Base-by-base conservation (phyloP, 2,113 vertebrate genomes). In the Podarcis cretensis region DNA sequence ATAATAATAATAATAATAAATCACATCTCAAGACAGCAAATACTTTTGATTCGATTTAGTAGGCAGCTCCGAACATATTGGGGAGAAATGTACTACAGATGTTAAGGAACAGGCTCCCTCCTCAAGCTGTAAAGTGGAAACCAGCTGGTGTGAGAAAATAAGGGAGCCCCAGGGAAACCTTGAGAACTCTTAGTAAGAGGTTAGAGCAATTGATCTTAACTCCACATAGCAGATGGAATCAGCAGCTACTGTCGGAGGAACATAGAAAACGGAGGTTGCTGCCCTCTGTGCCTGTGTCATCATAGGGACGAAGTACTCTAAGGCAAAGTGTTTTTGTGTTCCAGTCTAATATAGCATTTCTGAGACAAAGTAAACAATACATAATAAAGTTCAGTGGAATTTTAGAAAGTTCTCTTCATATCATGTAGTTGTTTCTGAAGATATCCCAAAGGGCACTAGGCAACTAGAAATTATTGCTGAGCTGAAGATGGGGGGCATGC, bases 191-290 rank as follows among this genome's bases (percentile, higher is more conserved):
- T 86, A 9, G 35, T 76, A 40, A 25, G 84, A 85, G 84, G 54
- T 76, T 66, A 77, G 84, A 86, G 77, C 74, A 77, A 77, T 66
- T 86, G 84, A 86, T 86, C 74, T 86, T 40, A 77, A 77, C 73
- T 66, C 32, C 32, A 77, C 77, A 43, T 77, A 43, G 57, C 84
- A 86, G 84, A 86, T 66, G 59, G 57, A 86, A 66, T 65, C 37
- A 37, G 59, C 35, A 30, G 37, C 37, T 37, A 65, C 25, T 43
- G 57, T 86, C 57, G 77, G 74, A 30, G 25, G 74, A n/a, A 32
- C 74, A 40, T 30, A 12, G 73, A 63, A 65, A 57, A 63, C 21
- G 25, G 59, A 6, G 63, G 25, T 40, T 86, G 65, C 57, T 30
- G 32, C 48, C n/a, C 43, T 83, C 27, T 43, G 1, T 77, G 35